Base-by-base conservation (phyloP, 2,888 invertebrate genomes). In the Dynastes hyllus region DNA sequence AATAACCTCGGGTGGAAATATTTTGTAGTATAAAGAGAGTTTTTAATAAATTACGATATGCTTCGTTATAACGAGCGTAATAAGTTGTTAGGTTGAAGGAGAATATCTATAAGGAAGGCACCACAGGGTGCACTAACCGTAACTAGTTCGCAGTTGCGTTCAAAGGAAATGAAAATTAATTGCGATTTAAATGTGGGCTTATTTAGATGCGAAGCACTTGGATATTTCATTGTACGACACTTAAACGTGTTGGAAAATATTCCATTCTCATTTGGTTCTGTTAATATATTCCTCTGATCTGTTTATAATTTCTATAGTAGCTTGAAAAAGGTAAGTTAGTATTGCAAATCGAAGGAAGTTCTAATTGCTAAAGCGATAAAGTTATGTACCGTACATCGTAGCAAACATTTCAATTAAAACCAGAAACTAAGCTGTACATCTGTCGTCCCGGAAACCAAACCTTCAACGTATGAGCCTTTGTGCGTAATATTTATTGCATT, bases 41-140 rank as follows among this genome's bases (percentile, higher is more conserved):
- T 77, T 77, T 61, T 77, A 77, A 70, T 69, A 69, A 77, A 77
- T 77, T 77, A 77, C 63, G 27, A 63, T 77, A n/a, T 22, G 51
- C 6, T 51, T 69, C 51, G 51, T 9, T 29, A 51, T 53, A 51
- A 69, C 51, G 50, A 50, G 27, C 16, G 50, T 69, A n/a, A 51
- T 69, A 69, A 40, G 27, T 73, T 58, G 40, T 73, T 73, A 61
- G 27, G 6, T 53, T 32, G 70, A 22, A 8, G 13, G 16, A 22
- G 50, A 50, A 69, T 9, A 69, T 16, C 69, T 27, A 22, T 50
- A 51, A 27, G 69, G 69, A 27, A 27, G 22, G 22, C 55, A 22
- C n/a, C 9, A 32, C 37, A 6, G 13, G 16, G n/a, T 13, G 50
- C 27, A 22, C 5, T 29, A 69, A 50, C 22, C 22, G 50, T 22